phyloP scores from a whole-genome alignment of 2,888 invertebrate species.

The Cepaea hortensis region DNA sequence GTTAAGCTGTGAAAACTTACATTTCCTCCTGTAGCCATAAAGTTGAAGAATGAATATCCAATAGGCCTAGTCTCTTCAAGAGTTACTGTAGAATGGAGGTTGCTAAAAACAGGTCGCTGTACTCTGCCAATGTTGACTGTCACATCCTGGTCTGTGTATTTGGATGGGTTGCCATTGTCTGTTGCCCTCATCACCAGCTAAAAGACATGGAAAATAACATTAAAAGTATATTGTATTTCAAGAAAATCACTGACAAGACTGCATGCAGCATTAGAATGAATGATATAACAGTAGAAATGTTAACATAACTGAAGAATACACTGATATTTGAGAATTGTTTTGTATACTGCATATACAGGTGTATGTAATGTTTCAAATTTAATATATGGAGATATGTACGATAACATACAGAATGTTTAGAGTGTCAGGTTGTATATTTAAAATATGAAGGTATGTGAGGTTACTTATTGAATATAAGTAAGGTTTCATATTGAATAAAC shows the following conservation, averaged over 20 bases:
- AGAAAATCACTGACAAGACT: background rate
- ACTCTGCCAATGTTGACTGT: constrained; percentile 59
- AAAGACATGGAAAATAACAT: background rate
- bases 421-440: no score
- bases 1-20: constrained; percentile 29
- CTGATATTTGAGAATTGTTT: no score
- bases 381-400: no score
- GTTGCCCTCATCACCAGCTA: constrained; percentile 50
- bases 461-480: no score
- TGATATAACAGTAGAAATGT: background rate
- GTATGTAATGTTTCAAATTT: no score
- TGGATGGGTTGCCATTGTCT: constrained; percentile 50
- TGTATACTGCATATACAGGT: no score
- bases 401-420: no score
- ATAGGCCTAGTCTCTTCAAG: constrained; percentile 63
- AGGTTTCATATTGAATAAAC: no score
- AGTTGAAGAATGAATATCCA: constrained; percentile 39
- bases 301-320: background rate
- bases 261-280: background rate
- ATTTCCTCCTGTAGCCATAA: constrained; percentile 21
- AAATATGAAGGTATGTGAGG: no score
- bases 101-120: constrained; percentile 54
- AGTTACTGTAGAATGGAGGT: constrained; percentile 46
- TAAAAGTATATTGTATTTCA: background rate
- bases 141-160: constrained; percentile 47